Evolutionary conservation across 2,888 invertebrate genomes (phyloP).

Genomic region (Ernsta delagoae): DNA sequence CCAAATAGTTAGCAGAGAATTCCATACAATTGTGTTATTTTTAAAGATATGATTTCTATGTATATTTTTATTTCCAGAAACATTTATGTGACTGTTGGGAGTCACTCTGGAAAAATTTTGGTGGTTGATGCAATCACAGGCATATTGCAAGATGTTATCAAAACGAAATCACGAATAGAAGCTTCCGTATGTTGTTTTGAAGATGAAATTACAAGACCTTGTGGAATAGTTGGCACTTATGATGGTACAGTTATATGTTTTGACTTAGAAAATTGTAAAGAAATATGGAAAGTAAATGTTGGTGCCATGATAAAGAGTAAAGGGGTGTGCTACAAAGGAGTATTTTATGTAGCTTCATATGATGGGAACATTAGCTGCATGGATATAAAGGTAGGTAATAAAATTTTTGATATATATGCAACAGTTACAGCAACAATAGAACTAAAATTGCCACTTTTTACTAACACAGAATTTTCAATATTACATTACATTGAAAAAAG

Average conservation of each 20-base stretch:
- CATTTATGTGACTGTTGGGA: conserved; percentile 69
- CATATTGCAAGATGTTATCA: conserved; percentile 68
- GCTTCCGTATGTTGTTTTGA: conserved; percentile 83
- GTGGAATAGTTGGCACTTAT: conserved; percentile 90
- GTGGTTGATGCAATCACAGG: conserved; percentile 85
- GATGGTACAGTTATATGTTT: conserved; percentile 90
- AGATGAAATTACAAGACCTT: conserved; percentile 49
- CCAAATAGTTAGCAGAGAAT: no score
- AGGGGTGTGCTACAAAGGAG: conserved; percentile 60
- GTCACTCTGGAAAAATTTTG: conserved; percentile 89
- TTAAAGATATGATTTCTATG: no score
- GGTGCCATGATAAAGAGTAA: conserved; percentile 87
- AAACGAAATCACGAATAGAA: conserved; percentile 89
- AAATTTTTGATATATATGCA: neutral
- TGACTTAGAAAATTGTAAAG: conserved; percentile 75
- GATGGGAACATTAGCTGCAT: conserved; percentile 87
- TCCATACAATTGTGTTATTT: no score
- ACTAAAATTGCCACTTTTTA: no score
- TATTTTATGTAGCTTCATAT: conserved; percentile 89
- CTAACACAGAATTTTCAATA: no score
- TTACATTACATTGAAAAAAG: no score
- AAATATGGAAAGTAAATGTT: conserved; percentile 87
- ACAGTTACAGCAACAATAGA: no score
- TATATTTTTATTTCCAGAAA: conserved; percentile 57
- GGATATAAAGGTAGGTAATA: conserved; percentile 73